phyloP scores from a whole-genome alignment of 2,797 vertebrate species.

The Pygocentrus nattereri region DNA sequence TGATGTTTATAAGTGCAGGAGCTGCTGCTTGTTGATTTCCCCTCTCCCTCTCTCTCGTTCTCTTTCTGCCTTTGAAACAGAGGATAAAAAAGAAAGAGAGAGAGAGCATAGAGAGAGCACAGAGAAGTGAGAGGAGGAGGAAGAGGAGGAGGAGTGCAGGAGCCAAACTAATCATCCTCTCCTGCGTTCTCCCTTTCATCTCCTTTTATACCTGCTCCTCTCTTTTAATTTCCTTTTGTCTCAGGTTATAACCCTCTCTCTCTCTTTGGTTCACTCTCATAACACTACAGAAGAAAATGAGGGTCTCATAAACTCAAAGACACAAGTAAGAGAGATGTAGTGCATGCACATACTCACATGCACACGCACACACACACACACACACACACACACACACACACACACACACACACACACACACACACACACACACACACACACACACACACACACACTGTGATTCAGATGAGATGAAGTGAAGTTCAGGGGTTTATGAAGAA shows the following conservation, averaged over 20 bases:
- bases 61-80: constrained; percentile 48
- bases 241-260: constrained; percentile 63
- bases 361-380: background rate
- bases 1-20: constrained; percentile 74
- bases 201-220: constrained; percentile 47
- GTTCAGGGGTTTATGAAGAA: constrained; percentile 23
- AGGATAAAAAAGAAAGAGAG: constrained; percentile 40
- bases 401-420: background rate
- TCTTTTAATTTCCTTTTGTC: constrained; percentile 73
- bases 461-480: background rate
- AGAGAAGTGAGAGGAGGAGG: background rate
- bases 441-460: background rate
- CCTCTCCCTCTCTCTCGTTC: constrained; percentile 49
- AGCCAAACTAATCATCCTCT: constrained; percentile 73
- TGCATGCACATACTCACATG: background rate
- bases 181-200: constrained; percentile 58
- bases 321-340: constrained; percentile 16
- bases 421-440: background rate
- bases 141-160: constrained; percentile 29
- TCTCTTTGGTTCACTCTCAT: constrained; percentile 22
- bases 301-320: constrained; percentile 20
- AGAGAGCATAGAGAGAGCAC: background rate
- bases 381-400: background rate
- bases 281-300: constrained; percentile 19
- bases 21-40: constrained; percentile 70